Conservation (phyloP, 2,888 invertebrate species). For the Drosophila tripunctata region DNA sequence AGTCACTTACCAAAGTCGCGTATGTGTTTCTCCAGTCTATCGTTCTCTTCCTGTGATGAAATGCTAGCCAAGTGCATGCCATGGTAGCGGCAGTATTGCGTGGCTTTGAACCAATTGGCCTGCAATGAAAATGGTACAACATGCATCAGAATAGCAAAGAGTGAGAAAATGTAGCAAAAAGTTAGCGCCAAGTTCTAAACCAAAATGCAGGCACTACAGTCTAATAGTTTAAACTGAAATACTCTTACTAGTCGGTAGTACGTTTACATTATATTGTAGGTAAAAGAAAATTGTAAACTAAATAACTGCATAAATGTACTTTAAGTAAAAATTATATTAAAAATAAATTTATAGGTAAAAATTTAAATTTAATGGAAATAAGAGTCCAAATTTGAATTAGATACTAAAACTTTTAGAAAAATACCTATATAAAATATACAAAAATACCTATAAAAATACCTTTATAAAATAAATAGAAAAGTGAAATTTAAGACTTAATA, state of each 20-base stretch:
- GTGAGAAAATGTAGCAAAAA: neutral
- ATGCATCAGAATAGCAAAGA: neutral
- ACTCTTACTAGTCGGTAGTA: too few species aligned
- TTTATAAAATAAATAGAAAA: too few species aligned
- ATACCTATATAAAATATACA: too few species aligned
- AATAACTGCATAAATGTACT: neutral
- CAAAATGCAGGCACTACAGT: neutral
- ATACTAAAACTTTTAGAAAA: too few species aligned
- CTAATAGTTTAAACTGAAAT: neutral
- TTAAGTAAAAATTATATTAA: neutral
- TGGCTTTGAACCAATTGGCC: conserved; percentile 97
- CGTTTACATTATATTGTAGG: too few species aligned
- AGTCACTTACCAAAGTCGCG: conserved; percentile 91
- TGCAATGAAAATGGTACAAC: conserved; percentile 83
- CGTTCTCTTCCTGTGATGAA: conserved; percentile 95
- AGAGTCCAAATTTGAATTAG: too few species aligned
- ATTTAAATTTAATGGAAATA: too few species aligned
- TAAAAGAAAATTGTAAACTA: too few species aligned
- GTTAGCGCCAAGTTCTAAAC: conserved; percentile 11
- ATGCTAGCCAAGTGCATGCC: conserved; percentile 97
- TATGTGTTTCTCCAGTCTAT: conserved; percentile 94
- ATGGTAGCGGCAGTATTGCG: conserved; percentile 96
- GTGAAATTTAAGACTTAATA: too few species aligned
- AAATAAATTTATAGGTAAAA: too few species aligned
- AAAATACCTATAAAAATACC: too few species aligned